Base-by-base conservation (phyloP, 2,888 invertebrate species). In the Drosophila kuntzei region DNA sequence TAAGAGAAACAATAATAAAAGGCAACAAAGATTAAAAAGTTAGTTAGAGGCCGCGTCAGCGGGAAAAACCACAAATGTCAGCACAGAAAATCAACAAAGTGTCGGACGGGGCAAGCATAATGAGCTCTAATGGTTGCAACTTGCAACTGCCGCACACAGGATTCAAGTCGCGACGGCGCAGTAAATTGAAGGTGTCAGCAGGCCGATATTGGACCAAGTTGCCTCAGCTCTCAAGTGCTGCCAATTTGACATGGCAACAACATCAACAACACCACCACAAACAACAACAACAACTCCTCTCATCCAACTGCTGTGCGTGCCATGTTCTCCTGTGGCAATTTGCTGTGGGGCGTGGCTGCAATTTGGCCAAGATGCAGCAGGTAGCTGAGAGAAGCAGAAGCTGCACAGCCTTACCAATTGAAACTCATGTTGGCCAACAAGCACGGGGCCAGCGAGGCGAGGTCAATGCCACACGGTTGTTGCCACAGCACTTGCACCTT, bases 21-120 rank as follows among this genome's bases (percentile, higher is more conserved):
- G 46, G 54, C 58, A 68, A 63, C 46, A 25, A 12, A 37, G 36
- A 76, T 63, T 63, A 60, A 71, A 77, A 63, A 60, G 75, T 66
- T 62, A 11, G 62, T 64, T 63, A 49, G 51, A 44, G 25, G 55
- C 20, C 8, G 43, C 12, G 25, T 22, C 39, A 37, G 44, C 55
- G 41, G 41, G 18, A 41, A 71, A 70, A 71, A 60, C 80, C 57
- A 86, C 87, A 86, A 54, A 66, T 82, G 80, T 86, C 81, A 67
- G 81, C 71, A 47, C 43, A 67, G 80, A 81, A 54, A 81, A 76
- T 82, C 87, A 76, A 81, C 81, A 87, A 64, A 81, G 81, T 81
- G 81, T 86, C 84, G 44, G 84, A 22, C 61, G 32, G 39, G 34
- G 25, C 57, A 61, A 70, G 61, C 83, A 69, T 73, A 81, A 81